Percentiles rank a stretch among this genome's conserved stretches.
Evolutionary conservation across 2,888 invertebrate species (phyloP).

Genomic region (Campoplex capitator): DNA sequence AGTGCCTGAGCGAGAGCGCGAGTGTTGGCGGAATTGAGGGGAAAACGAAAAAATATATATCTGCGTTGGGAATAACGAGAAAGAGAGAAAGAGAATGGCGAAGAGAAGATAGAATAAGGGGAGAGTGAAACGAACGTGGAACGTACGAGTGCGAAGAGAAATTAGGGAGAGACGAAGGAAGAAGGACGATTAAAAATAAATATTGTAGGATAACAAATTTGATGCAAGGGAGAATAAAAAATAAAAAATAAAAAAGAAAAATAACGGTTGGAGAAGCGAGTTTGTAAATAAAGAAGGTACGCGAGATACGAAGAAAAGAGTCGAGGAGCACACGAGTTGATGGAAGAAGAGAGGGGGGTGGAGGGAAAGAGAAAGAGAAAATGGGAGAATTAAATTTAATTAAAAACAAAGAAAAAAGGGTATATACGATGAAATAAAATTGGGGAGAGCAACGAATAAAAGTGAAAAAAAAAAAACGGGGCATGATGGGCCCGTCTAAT

Average conservation of each 20-base stretch:
- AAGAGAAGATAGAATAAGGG: constrained; percentile 40
- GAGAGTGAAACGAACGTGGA: constrained; percentile 18
- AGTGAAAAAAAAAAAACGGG: constrained; percentile 60
- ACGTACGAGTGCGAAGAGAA: not conserved
- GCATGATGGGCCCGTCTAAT: constrained; percentile 81
- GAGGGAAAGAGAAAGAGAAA: constrained; percentile 3
- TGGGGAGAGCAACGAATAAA: constrained; percentile 28
- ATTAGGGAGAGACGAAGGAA: constrained; percentile 45
- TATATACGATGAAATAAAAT: not conserved
- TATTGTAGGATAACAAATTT: constrained; percentile 29
- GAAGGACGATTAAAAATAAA: constrained; percentile 11
- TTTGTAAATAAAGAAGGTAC: constrained; percentile 21
- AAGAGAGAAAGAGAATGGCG: not conserved
- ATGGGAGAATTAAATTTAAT: not conserved
- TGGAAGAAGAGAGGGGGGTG: not conserved
- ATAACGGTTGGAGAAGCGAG: constrained; percentile 5
- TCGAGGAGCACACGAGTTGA: not conserved
- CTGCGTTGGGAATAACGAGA: constrained; percentile 30
- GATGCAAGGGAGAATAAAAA: constrained; percentile 39
- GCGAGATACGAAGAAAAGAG: constrained; percentile 3
- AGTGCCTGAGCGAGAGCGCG: constrained; percentile 60
- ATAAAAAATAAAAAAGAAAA: not conserved
- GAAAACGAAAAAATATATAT: constrained; percentile 4
- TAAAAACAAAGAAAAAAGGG: not conserved
- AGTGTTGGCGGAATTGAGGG: constrained; percentile 51